Evolutionary conservation across 2,797 vertebrate genomes (phyloP).

Genomic region (Acanthis flammea): DNA sequence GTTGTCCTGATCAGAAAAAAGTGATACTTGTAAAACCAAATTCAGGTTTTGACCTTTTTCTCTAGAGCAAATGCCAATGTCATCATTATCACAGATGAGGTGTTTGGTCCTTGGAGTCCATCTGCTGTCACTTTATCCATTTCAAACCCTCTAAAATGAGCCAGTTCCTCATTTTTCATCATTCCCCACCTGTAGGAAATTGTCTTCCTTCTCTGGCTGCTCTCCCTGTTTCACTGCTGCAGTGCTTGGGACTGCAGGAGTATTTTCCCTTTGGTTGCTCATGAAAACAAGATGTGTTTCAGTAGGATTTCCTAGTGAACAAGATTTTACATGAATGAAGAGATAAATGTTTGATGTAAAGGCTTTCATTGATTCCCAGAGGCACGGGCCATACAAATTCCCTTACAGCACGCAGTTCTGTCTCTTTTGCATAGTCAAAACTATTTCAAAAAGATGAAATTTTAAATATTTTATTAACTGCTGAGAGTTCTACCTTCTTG

Average conservation of each 20-base stretch:
- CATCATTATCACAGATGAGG: background rate
- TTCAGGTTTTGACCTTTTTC: background rate
- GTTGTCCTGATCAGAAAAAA: background rate
- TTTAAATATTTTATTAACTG: background rate
- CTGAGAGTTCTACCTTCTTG: background rate
- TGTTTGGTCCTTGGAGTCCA: background rate
- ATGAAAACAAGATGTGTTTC: conserved; percentile 9
- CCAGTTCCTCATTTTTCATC: background rate
- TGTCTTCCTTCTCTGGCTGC: background rate
- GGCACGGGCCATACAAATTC: background rate
- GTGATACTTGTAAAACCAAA: background rate
- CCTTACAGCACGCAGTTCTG: background rate
- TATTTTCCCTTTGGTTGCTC: background rate
- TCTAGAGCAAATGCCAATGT: accelerated
- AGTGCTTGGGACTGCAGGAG: background rate
- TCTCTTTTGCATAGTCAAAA: background rate
- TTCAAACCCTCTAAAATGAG: background rate
- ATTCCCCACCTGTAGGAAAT: background rate
- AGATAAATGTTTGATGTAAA: conserved; percentile 62
- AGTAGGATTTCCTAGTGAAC: conserved; percentile 6
- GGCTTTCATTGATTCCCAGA: conserved; percentile 43
- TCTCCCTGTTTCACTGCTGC: background rate
- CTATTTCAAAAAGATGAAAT: background rate
- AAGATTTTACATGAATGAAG: conserved; percentile 50
- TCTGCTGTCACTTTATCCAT: background rate